phyloP scores from a whole-genome alignment of 2,113 vertebrate genomes.

The Rhea americana region DNA sequence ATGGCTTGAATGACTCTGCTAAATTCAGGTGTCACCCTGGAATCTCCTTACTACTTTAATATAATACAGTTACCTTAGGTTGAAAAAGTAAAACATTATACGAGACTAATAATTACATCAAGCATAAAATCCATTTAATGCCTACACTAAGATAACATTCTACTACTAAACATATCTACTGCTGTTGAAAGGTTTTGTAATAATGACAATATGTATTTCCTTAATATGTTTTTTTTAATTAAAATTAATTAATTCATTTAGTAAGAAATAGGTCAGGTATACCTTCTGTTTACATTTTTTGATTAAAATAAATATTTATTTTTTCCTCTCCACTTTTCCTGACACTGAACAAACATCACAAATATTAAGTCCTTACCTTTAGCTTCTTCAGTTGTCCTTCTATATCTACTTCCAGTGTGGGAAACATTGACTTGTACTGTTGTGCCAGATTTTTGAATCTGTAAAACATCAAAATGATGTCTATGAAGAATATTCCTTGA shows the following conservation, averaged over 20 bases:
- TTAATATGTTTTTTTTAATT: not conserved
- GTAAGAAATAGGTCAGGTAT: not conserved
- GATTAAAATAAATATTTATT: not conserved
- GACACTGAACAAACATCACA: not conserved
- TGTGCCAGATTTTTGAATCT: conserved; percentile 94
- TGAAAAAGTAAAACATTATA: not conserved
- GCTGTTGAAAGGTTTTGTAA: not conserved
- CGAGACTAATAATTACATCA: not conserved
- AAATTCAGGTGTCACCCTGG: not conserved
- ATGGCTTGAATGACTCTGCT: not conserved
- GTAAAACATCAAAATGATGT: not conserved
- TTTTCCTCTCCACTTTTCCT: not conserved
- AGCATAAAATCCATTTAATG: not conserved
- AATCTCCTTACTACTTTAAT: not conserved
- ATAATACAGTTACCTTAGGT: not conserved
- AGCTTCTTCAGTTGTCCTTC: conserved; percentile 92
- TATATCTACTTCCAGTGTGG: conserved; percentile 84
- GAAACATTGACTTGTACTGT: conserved; percentile 95
- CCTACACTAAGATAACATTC: not conserved
- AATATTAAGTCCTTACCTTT: conserved; percentile 78
- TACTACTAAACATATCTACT: not conserved
- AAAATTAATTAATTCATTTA: not conserved
- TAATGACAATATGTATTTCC: not conserved
- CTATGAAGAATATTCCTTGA: not conserved
- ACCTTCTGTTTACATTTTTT: not conserved